A percentile compares a stretch with the other conserved stretches of the same genome.
These are phyloP conservation scores for Takifugu rubripes DNA, from an alignment of 2,797 vertebrate genomes.

Conservation along the genomic window DNA sequence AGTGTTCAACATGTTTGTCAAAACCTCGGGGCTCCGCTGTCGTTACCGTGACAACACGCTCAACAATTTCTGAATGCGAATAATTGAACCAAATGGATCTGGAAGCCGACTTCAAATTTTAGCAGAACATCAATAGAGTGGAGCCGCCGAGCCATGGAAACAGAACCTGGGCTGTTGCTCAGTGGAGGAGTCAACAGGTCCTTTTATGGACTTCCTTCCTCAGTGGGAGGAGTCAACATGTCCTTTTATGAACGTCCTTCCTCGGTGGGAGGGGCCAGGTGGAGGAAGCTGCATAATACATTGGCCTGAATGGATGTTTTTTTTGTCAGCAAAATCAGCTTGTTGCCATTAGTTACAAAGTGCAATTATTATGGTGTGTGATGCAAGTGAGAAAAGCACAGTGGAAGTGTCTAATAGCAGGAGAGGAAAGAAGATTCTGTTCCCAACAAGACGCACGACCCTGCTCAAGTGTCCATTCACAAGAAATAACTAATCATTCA, in stretches of 20 bases:
- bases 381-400: background rate
- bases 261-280: background rate
- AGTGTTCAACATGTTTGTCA: too few species aligned
- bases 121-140: constrained; percentile 4
- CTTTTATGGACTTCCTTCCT: constrained; percentile 6
- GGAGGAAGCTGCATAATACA: background rate
- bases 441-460: too few species aligned
- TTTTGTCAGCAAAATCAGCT: constrained; percentile 13
- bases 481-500: too few species aligned
- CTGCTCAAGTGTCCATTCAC: too few species aligned
- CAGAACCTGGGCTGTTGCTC: too few species aligned
- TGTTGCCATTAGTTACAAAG: constrained; percentile 3
- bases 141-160: constrained; percentile 15
- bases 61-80: constrained; percentile 21
- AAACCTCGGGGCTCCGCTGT: background rate
- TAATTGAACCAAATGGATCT: constrained; percentile 8
- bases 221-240: background rate
- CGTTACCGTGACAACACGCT: constrained; percentile 12
- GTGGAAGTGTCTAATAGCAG: background rate
- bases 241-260: constrained; percentile 4
- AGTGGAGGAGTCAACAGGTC: background rate
- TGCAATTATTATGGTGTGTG: constrained; percentile 35
- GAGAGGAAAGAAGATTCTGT: too few species aligned
- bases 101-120: constrained; percentile 3
- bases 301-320: constrained; percentile 19